These are phyloP conservation scores for Misgurnus anguillicaudatus DNA, from an alignment of 2,113 vertebrate genomes.

Conservation along the genomic window DNA sequence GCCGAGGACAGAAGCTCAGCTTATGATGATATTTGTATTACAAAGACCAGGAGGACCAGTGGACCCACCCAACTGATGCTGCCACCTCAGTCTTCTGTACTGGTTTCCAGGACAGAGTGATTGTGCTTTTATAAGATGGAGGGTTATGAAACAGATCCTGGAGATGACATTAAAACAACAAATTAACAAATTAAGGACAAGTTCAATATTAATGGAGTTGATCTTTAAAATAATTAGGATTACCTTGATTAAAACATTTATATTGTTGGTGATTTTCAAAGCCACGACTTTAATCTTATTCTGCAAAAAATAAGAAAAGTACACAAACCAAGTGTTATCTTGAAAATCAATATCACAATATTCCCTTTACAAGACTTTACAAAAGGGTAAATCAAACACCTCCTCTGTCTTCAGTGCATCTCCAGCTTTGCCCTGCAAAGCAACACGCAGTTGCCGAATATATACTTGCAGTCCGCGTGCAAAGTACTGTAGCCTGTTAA, in stretches of 20 bases:
- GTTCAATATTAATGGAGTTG: too few relatives aligned
- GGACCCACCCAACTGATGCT: slow-evolving; percentile 64
- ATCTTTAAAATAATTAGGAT: too few relatives aligned
- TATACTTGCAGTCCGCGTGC: slow-evolving; percentile 96
- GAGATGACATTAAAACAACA: neutral
- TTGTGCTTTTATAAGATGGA: slow-evolving; percentile 96
- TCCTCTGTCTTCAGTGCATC: slow-evolving; percentile 98
- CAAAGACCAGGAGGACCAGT: neutral
- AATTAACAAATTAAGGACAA: neutral
- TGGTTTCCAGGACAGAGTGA: slow-evolving; percentile 97
- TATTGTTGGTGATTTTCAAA: slow-evolving; percentile 99
- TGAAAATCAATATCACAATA: neutral
- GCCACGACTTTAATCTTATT: slow-evolving; percentile 99
- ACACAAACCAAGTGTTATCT: neutral
- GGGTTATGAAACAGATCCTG: slow-evolving; percentile 99
- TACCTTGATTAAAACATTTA: slow-evolving; percentile 99
- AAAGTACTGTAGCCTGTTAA: slow-evolving; percentile 93
- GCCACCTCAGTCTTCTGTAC: slow-evolving; percentile 89
- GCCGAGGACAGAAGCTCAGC: neutral
- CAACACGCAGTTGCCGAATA: slow-evolving; percentile 93
- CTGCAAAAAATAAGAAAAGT: slow-evolving; percentile 69
- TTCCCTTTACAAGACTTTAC: too few relatives aligned
- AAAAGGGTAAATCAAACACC: slow-evolving; percentile 66
- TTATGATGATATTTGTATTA: neutral
- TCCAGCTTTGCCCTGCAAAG: slow-evolving; percentile 95